Base-by-base conservation (phyloP, 1,140 invertebrate genomes). In the Archivesica marissinica region DNA sequence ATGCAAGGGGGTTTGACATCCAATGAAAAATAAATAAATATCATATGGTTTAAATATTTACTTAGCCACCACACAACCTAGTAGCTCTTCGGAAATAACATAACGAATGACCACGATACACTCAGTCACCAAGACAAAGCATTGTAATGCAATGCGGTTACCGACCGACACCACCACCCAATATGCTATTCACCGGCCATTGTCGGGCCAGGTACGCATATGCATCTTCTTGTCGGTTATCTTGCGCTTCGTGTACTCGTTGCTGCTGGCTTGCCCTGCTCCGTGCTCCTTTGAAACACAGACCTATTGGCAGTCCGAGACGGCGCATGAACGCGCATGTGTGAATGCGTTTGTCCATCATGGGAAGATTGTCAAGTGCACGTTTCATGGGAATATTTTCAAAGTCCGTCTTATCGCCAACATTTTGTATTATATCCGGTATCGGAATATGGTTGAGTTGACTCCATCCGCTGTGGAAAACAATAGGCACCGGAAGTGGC, bases 281-380 rank as follows among this genome's bases (percentile, higher is more conserved):
- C 13, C 59, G 15, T 3, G 39, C 13, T 3, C 77, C 61, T 44
- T 64, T 50, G 33, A 79, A 50, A 35, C 77, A 79, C 20, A 66
- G 30, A 50, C 77, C 77, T n/a, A 79, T 79, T 1, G 77, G 77
- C 11, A 79, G 44, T 15, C 77, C 77, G 0, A 79, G 61, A 30
- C 77, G 56, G 13, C 77, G 25, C 77, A 79, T 79, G 30, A 79
- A 79, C 28, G 77, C 77, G 56, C 77, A 79, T 23, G 77, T 79
- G 56, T 79, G 77, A 39, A 79, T 79, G 17, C 77, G 59, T 35
- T 79, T 79, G 7, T 15, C 17, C 0, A 79, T 17, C 9, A 41
- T 28, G 4, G 39, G 20, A 3, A 44, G 33, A 11, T 28, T 20
- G 13, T 17, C 13, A 4, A 20, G 17, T 17, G 44, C 44, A 30